A percentile compares a stretch with the other conserved stretches of the same genome.
These are phyloP conservation scores for Trachops cirrhosus DNA, from an alignment of 2,797 vertebrate genomes.

Conservation along the genomic window DNA sequence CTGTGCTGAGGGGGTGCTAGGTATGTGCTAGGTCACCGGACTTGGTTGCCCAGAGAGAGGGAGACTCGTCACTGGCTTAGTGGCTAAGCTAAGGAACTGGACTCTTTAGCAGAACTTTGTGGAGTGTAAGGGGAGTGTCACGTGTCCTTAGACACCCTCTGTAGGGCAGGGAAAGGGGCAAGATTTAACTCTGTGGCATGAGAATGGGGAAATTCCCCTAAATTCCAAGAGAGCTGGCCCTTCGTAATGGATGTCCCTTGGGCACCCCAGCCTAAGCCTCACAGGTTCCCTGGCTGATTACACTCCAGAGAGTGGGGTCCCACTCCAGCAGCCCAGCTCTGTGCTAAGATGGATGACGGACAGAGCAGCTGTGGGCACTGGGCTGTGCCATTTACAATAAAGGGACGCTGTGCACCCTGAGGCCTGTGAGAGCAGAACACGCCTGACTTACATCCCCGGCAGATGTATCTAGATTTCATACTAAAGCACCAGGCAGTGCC, in stretches of 20 bases:
- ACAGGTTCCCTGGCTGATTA: background rate
- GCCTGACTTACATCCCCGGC: background rate
- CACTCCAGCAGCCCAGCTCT: background rate
- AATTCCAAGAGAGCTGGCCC: background rate
- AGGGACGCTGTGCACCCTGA: background rate
- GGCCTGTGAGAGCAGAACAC: background rate
- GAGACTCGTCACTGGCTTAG: background rate
- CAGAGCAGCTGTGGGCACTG: background rate
- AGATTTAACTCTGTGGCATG: background rate
- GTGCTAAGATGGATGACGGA: background rate
- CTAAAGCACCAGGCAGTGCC: background rate
- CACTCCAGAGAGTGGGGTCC: background rate
- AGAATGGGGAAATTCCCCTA: background rate
- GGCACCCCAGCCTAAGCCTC: background rate
- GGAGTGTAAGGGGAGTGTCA: background rate
- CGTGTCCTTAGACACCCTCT: background rate
- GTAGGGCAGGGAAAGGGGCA: background rate
- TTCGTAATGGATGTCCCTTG: background rate
- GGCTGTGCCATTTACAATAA: background rate
- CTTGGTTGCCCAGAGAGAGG: background rate
- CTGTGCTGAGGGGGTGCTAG: background rate
- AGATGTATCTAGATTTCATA: slow-evolving; percentile 6
- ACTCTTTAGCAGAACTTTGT: background rate
- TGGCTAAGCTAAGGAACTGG: background rate
- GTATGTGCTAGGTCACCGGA: background rate